A percentile compares a stretch with the other conserved stretches of the same genome.
phyloP scores from a whole-genome alignment of 2,797 vertebrate species.

The Parauchenoglanis ngamensis region DNA sequence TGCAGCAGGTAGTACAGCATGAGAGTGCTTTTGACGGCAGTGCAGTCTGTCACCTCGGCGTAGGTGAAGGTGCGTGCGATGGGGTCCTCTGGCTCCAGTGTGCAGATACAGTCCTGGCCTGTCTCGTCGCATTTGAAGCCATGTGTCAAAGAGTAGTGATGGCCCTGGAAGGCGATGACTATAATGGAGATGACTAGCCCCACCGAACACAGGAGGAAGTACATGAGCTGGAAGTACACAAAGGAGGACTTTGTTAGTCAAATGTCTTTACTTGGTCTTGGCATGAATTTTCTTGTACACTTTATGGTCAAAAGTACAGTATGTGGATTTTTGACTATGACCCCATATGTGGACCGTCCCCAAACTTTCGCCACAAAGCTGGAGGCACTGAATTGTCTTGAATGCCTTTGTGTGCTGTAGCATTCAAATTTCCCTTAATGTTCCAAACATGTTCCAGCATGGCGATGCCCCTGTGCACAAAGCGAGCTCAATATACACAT shows the following conservation, averaged over 20 bases:
- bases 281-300: not conserved
- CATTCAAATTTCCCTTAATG: not conserved
- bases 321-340: not conserved
- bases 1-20: constrained; percentile 84
- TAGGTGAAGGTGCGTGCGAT: constrained; percentile 87
- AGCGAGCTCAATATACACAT: not conserved
- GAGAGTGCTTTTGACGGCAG: constrained; percentile 76
- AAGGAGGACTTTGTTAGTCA: not conserved
- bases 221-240: constrained; percentile 77
- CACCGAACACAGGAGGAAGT: constrained; percentile 85
- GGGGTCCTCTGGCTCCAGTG: constrained; percentile 77
- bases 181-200: constrained; percentile 84
- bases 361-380: not conserved
- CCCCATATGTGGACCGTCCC: too few species aligned
- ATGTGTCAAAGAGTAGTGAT: constrained; percentile 81
- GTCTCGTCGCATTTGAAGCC: constrained; percentile 73
- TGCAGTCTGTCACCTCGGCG: constrained; percentile 77
- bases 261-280: not conserved
- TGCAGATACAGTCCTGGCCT: constrained; percentile 79
- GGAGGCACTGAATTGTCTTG: not conserved
- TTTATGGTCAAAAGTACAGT: not conserved
- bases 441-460: not conserved
- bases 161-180: constrained; percentile 83
- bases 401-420: not conserved
- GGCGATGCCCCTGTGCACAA: not conserved